phyloP scores from a whole-genome alignment of 1,140 invertebrate species.

The Drosophila baimaii region DNA sequence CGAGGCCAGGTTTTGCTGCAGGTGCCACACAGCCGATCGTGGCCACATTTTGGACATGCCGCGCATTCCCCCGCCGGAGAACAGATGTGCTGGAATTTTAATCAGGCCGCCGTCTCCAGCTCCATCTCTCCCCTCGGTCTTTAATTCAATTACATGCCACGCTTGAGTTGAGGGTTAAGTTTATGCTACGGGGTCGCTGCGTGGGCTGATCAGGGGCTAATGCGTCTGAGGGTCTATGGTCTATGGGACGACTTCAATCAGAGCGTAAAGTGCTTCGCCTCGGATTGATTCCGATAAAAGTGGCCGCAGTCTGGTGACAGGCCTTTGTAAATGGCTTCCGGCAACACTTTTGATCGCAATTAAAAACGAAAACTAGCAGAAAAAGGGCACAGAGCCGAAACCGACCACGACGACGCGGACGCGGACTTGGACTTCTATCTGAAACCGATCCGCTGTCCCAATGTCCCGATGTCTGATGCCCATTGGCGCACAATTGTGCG shows the following conservation, averaged over 20 bases:
- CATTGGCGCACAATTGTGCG: constrained; percentile 74
- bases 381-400: constrained; percentile 65
- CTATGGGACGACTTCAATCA: constrained; percentile 49
- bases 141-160: constrained; percentile 81
- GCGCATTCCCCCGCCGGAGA: constrained; percentile 21
- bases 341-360: constrained; percentile 83
- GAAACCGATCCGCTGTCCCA: constrained; percentile 23
- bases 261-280: constrained; percentile 62
- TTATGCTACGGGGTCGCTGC: constrained; percentile 37
- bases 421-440: constrained; percentile 64
- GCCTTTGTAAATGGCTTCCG: constrained; percentile 80
- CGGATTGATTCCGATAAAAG: constrained; percentile 79
- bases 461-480: constrained; percentile 22
- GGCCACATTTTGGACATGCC: constrained; percentile 75
- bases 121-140: constrained; percentile 21
- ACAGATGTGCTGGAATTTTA: constrained; percentile 69
- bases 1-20: constrained; percentile 36
- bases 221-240: constrained; percentile 12
- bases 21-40: constrained; percentile 65
- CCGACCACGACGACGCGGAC: constrained; percentile 3
- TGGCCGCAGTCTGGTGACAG: constrained; percentile 68
- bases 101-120: constrained; percentile 55
- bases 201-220: constrained; percentile 50
- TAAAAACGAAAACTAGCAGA: constrained; percentile 76
- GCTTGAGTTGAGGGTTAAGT: constrained; percentile 57